phyloP scores from a whole-genome alignment of 2,888 invertebrate genomes.

The Oxystoma pomonae region DNA sequence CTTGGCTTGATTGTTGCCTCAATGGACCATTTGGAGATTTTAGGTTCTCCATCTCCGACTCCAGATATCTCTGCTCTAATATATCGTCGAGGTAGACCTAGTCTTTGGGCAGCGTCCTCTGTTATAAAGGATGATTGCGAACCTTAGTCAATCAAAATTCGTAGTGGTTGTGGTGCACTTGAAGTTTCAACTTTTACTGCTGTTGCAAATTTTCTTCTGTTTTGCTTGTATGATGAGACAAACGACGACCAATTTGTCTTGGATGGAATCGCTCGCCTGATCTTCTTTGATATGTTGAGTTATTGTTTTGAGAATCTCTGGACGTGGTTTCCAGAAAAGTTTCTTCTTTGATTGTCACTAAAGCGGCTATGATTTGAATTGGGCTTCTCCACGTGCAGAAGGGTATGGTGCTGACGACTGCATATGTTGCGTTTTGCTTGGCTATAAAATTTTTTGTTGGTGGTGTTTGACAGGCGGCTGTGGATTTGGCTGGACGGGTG shows the following conservation, averaged over 20 bases:
- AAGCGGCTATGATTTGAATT: background rate
- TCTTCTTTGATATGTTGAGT: background rate
- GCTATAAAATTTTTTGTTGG: background rate
- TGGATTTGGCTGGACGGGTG: no score
- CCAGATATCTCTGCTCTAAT: background rate
- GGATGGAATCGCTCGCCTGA: background rate
- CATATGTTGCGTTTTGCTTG: background rate
- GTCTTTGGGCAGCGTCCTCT: background rate
- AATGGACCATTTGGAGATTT: background rate
- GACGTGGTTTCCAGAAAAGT: background rate
- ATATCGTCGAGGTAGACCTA: background rate
- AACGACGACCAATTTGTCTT: background rate
- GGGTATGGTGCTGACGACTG: background rate
- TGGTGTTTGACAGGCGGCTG: background rate
- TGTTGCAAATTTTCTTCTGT: background rate
- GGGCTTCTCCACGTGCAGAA: background rate
- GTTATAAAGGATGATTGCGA: conserved; percentile 4
- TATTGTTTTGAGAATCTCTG: background rate
- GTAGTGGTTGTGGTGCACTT: background rate
- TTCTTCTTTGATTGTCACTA: background rate
- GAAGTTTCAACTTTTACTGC: background rate
- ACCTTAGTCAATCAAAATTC: conserved; percentile 3
- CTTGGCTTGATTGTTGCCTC: background rate
- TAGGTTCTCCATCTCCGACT: conserved; percentile 2
- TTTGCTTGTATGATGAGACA: background rate